Evolutionary conservation across 2,113 vertebrate species (phyloP), one percentile per base, ranked within the genome.

Genomic region (Odontesthes bonariensis): DNA sequence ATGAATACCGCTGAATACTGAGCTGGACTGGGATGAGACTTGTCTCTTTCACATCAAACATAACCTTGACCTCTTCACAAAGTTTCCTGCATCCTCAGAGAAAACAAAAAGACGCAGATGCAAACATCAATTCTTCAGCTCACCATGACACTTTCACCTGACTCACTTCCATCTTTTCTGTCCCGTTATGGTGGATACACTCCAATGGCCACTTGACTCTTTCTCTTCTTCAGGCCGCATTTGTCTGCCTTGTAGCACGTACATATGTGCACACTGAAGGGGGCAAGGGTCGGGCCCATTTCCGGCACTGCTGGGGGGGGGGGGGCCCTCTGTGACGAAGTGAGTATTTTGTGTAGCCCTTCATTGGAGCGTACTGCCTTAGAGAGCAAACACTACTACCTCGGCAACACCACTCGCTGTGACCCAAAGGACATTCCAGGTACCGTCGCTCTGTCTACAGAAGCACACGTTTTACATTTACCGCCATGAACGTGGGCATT

Each of bases 331-430:
- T 55, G 67, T 75, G 52, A 76, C 47, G 16, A 42, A 55, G 75
- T 75, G 69, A 51, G 77, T 68, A 71, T 81, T 23, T 83, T 79
- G 76, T 89, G 81, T 64, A 78, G 73, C 6, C 80, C 82, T 88
- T 92, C 91, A 92, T 69, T 92, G 92, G 88, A 92, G 88, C 92
- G 89, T 89, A 89, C 86, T 38, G 65, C 76, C 86, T 86, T 90
- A 86, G 61, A 89, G 82, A 90, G 78, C 81, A 89, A 87, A 91
- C 83, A 88, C 56, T 5, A 89, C 49, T 51, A 84, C 90, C 92
- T 90, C 83, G 90, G 91, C 92, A 92, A 93, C 91, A 83, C 84
- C 88, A 88, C 66, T 81, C 72, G 92, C 91, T 89, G 88, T 93
- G 92, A 93, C 90, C 80, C 75, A 4, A 16, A 62, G 20, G 77